These are phyloP conservation scores for Nesoenas mayeri DNA, from an alignment of 2,113 vertebrate genomes.

Conservation along the genomic window DNA sequence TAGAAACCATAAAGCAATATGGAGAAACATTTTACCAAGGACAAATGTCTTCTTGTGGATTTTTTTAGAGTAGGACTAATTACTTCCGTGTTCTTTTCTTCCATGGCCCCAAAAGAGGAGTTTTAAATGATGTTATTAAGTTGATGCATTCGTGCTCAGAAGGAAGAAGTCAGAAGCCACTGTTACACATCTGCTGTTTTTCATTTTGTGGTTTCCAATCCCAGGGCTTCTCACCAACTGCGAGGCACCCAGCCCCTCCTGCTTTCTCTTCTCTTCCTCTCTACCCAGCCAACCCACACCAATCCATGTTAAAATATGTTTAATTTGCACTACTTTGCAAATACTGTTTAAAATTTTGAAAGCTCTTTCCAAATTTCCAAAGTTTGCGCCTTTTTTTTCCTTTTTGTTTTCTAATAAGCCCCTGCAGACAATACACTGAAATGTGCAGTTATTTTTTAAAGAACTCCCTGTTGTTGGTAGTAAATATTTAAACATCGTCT, in stretches of 20 bases:
- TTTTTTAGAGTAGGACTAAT: slow-evolving; percentile 13
- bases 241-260: background rate
- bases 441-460: background rate
- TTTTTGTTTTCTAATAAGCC: background rate
- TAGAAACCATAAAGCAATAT: background rate
- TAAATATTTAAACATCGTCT: background rate
- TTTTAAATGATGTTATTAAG: background rate
- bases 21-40: background rate
- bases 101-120: background rate
- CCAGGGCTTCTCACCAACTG: background rate
- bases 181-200: background rate
- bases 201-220: slow-evolving; percentile 10
- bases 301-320: background rate
- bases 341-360: background rate
- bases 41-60: background rate
- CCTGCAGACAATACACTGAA: background rate
- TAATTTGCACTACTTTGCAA: background rate
- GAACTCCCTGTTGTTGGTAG: background rate
- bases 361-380: background rate
- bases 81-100: background rate
- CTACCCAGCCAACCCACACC: background rate
- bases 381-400: background rate
- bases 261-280: background rate
- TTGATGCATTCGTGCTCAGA: slow-evolving; percentile 16
- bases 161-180: slow-evolving; percentile 38